Conservation (phyloP, 2,797 vertebrate species). For the Phoebastria nigripes region DNA sequence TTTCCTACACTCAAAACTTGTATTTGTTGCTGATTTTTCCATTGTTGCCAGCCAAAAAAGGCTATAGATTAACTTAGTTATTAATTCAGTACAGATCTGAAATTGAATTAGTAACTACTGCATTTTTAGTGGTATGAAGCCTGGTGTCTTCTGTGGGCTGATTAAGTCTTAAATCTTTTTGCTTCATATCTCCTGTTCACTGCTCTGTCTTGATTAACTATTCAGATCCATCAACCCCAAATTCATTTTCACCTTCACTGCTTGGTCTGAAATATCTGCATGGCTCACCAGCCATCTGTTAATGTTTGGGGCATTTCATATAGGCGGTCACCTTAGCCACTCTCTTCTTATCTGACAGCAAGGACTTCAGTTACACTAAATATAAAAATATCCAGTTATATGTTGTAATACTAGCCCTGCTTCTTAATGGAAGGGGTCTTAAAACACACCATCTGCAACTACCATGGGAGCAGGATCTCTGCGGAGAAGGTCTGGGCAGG, state of each 20-base stretch:
- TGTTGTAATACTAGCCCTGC: neutral
- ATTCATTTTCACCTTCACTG: neutral
- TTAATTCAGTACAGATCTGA: neutral
- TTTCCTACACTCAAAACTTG: neutral
- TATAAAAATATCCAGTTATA: neutral
- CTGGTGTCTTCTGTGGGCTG: neutral
- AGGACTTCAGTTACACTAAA: neutral
- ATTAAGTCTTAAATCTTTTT: slow-evolving; percentile 28
- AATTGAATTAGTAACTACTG: neutral
- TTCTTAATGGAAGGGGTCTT: neutral
- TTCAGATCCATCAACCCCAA: neutral
- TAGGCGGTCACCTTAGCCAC: fast-evolving
- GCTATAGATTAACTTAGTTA: neutral
- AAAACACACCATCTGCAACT: neutral
- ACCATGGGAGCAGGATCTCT: neutral
- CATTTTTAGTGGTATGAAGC: neutral
- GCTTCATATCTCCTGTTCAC: neutral
- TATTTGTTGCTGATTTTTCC: neutral
- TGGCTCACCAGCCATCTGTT: neutral
- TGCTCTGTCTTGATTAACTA: neutral
- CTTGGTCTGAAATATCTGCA: neutral
- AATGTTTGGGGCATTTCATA: neutral
- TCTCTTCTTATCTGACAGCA: neutral
- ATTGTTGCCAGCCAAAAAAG: neutral
- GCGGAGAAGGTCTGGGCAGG: fast-evolving